A percentile compares a stretch with the other conserved stretches of the same genome.
phyloP scores from a whole-genome alignment of 1,140 invertebrate species.

The Lucilia cuprina region DNA sequence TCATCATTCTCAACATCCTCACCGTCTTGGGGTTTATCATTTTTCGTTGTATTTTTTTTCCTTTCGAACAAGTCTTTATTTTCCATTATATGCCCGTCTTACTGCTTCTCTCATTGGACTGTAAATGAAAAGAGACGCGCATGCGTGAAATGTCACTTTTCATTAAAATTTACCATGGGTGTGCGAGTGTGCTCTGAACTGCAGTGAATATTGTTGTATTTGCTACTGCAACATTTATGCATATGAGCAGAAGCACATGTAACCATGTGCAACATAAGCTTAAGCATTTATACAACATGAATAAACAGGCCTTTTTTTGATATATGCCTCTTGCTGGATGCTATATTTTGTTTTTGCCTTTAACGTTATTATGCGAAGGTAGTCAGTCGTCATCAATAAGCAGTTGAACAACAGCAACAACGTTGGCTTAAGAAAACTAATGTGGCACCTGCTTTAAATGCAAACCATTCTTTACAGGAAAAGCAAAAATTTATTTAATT shows the following conservation, averaged over 20 bases:
- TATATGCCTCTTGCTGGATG: not conserved
- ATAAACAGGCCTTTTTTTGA: not conserved
- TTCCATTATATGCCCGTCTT: not conserved
- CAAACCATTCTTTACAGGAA: not conserved
- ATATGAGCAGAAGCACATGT: conserved; percentile 16
- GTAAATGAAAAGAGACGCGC: conserved; percentile 36
- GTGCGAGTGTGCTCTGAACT: not conserved
- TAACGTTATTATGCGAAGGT: not conserved
- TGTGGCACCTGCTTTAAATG: conserved; percentile 22
- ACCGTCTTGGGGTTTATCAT: not conserved
- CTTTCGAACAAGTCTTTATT: too few relatives aligned
- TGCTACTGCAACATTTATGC: conserved; percentile 1
- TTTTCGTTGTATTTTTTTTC: not conserved
- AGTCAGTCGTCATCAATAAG: not conserved
- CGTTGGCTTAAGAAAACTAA: not conserved
- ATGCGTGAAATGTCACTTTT: conserved; percentile 58
- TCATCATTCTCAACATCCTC: not conserved
- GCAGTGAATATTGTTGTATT: not conserved
- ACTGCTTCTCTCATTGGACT: not conserved
- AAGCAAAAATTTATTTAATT: not conserved
- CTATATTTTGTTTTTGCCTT: not conserved
- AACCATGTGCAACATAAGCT: not conserved
- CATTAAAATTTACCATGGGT: conserved; percentile 47
- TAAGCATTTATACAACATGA: not conserved
- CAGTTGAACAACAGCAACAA: not conserved